Conservation (phyloP, 1,140 invertebrate species). For the Aplysia californica region DNA sequence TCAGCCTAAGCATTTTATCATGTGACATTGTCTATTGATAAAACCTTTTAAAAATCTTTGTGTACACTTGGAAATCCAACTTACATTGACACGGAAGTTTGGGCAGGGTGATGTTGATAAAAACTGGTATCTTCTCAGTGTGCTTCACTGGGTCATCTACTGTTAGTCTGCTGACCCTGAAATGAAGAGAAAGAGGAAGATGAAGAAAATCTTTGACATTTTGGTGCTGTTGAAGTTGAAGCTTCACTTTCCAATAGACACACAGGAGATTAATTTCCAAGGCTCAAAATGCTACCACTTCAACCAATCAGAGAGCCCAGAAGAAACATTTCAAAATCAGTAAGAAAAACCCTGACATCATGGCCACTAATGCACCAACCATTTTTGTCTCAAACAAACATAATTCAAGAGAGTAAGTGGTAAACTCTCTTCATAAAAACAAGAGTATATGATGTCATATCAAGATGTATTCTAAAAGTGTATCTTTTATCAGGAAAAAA, state of each 20-base stretch:
- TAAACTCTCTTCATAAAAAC: no score
- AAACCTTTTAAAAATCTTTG: no score
- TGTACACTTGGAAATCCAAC: constrained; percentile 37
- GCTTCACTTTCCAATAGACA: not conserved
- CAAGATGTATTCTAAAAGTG: no score
- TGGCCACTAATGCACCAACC: no score
- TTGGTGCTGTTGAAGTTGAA: not conserved
- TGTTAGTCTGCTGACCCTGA: constrained; percentile 72
- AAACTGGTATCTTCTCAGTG: constrained; percentile 71
- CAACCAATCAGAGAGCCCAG: not conserved
- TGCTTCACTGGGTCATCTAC: constrained; percentile 72
- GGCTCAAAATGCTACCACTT: not conserved
- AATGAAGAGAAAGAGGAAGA: constrained; percentile 31
- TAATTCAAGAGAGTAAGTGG: no score
- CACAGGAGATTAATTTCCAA: not conserved
- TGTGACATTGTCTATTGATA: no score
- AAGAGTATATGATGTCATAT: no score
- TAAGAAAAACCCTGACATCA: no score
- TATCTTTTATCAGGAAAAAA: no score
- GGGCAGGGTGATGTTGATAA: constrained; percentile 71
- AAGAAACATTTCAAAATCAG: not conserved
- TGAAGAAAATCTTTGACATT: not conserved
- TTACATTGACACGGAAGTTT: constrained; percentile 72
- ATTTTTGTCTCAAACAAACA: no score
- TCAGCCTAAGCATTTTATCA: no score